These are phyloP conservation scores for Pharmacophagus antenor DNA, from an alignment of 2,888 invertebrate species.

Conservation along the genomic window DNA sequence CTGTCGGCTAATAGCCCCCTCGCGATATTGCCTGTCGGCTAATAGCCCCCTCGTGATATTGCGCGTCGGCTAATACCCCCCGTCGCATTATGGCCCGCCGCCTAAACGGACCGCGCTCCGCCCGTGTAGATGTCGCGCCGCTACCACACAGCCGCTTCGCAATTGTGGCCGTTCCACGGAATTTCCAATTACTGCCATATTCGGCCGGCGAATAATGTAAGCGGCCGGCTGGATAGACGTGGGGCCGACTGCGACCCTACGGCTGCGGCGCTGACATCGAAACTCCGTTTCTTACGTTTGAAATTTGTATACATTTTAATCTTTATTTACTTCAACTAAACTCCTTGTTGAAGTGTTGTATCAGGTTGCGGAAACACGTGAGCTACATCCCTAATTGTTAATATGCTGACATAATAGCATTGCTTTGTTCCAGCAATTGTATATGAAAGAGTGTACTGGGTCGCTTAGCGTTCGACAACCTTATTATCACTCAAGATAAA, in stretches of 20 bases:
- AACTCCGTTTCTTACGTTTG: conserved; percentile 3
- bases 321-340: neutral
- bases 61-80: conserved; percentile 1
- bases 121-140: conserved; percentile 52
- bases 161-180: conserved; percentile 47
- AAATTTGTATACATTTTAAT: neutral
- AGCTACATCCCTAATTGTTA: too few relatives aligned
- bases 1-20: conserved; percentile 15
- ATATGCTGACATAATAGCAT: too few relatives aligned
- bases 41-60: too few relatives aligned
- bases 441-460: too few relatives aligned
- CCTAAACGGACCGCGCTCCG: conserved; percentile 34
- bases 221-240: conserved; percentile 37
- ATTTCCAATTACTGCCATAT: conserved; percentile 72
- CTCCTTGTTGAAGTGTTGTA: too few relatives aligned
- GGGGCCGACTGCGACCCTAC: conserved; percentile 7
- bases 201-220: conserved; percentile 55
- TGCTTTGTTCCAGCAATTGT: too few relatives aligned
- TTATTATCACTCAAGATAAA: too few relatives aligned
- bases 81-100: conserved; percentile 17
- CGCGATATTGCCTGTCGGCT: conserved; percentile 18
- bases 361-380: too few relatives aligned
- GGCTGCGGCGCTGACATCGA: conserved; percentile 9
- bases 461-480: too few relatives aligned
- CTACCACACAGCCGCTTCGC: conserved; percentile 38